These are phyloP conservation scores for Polyommatus icarus DNA, from an alignment of 2,888 invertebrate species.

Conservation along the genomic window DNA sequence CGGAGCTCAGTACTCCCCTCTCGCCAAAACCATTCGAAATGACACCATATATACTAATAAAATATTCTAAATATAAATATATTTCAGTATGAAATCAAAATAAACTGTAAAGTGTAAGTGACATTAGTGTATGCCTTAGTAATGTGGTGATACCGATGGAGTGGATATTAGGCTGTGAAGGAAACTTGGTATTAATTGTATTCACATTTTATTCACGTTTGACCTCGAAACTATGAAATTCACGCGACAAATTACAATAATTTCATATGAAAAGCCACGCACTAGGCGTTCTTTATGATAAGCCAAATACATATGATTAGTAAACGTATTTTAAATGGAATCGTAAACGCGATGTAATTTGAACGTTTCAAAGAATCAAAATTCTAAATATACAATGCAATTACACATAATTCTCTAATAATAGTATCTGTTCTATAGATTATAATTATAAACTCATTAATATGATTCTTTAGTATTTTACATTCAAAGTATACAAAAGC, in stretches of 20 bases:
- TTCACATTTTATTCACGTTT: constrained; percentile 8
- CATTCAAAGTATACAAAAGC: too few species aligned
- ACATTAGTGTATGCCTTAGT: constrained; percentile 9
- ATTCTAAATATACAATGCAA: not conserved
- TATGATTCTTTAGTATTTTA: too few species aligned
- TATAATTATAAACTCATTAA: too few species aligned
- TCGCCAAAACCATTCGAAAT: constrained; percentile 69
- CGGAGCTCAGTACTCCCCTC: constrained; percentile 66
- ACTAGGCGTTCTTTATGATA: constrained; percentile 31
- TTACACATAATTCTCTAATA: not conserved
- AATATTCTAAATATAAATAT: constrained; percentile 27
- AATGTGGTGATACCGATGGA: constrained; percentile 19
- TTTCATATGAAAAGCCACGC: constrained; percentile 38
- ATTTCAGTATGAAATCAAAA: constrained; percentile 35
- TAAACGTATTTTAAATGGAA: constrained; percentile 3
- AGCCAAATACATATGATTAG: constrained; percentile 2
- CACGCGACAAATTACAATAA: constrained; percentile 27
- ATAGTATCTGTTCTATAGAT: too few species aligned
- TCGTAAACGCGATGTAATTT: not conserved
- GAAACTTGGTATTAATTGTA: not conserved
- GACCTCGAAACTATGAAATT: constrained; percentile 20
- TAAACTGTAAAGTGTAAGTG: constrained; percentile 20
- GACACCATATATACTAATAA: constrained; percentile 27
- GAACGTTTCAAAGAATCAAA: not conserved
- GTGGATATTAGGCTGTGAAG: constrained; percentile 23